Percentiles rank a stretch among this genome's conserved stretches.
Evolutionary conservation across 2,888 invertebrate species (phyloP).

Genomic region (Plemyria rubiginata): DNA sequence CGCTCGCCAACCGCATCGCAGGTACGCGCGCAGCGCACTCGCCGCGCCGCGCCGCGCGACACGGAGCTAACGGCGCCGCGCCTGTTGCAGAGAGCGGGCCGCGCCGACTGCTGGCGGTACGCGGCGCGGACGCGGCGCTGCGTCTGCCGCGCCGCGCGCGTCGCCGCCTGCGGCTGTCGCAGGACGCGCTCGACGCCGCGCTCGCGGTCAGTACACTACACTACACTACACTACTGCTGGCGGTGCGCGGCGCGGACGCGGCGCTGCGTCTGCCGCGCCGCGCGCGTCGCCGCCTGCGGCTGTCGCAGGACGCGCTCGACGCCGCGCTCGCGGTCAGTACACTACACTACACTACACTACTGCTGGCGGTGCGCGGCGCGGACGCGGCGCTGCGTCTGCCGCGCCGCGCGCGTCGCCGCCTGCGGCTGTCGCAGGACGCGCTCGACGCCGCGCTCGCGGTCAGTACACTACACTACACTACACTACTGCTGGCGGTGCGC

Average conservation of each 20-base stretch:
- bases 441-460: conserved; percentile 84
- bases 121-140: conserved; percentile 77
- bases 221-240: conserved; percentile 52
- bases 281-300: conserved; percentile 84
- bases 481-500: conserved; percentile 60
- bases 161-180: conserved; percentile 86
- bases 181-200: conserved; percentile 87
- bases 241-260: conserved; percentile 75
- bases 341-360: conserved; percentile 49
- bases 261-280: conserved; percentile 76
- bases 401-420: conserved; percentile 83
- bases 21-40: conserved; percentile 62
- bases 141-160: conserved; percentile 84
- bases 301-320: conserved; percentile 90
- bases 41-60: conserved; percentile 78
- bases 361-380: conserved; percentile 67
- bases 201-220: conserved; percentile 56
- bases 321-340: conserved; percentile 66
- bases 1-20: conserved; percentile 72
- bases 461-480: conserved; percentile 48
- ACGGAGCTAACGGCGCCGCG: conserved; percentile 60
- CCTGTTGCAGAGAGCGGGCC: conserved; percentile 67
- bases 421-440: conserved; percentile 88
- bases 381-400: conserved; percentile 76
- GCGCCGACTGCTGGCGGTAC: conserved; percentile 49